A percentile compares a stretch with the other conserved stretches of the same genome.
Evolutionary conservation across 2,113 vertebrate species (phyloP).

Genomic region (Lipophrys pholis): DNA sequence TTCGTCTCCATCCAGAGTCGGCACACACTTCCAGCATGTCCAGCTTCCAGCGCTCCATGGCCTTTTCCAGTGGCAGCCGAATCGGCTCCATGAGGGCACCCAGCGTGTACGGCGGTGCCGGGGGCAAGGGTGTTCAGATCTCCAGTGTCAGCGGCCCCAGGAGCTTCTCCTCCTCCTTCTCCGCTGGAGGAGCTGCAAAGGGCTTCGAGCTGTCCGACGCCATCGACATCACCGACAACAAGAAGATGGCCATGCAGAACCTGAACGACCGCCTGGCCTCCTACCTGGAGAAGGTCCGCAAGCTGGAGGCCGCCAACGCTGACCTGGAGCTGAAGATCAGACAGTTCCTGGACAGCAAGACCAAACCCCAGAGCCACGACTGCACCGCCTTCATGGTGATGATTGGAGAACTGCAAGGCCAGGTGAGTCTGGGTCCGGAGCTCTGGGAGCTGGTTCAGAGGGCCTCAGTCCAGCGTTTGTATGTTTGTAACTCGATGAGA

Average conservation of each 20-base stretch:
- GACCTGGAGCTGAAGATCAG: conserved; percentile 83
- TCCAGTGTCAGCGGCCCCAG: conserved; percentile 29
- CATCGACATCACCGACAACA: conserved; percentile 43
- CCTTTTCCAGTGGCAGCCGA: not conserved
- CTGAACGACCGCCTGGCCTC: conserved; percentile 82
- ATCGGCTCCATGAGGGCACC: conserved; percentile 11
- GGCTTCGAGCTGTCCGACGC: conserved; percentile 59
- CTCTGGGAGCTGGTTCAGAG: conserved; percentile 11
- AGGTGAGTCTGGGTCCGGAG: conserved; percentile 70
- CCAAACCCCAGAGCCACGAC: conserved; percentile 47
- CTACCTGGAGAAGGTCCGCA: conserved; percentile 81
- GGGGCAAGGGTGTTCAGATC: conserved; percentile 55
- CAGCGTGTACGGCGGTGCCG: conserved; percentile 56
- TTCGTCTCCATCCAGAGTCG: conserved; percentile 52
- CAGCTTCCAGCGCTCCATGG: not conserved
- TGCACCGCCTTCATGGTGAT: conserved; percentile 14
- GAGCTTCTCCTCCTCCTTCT: conserved; percentile 22
- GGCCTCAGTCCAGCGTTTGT: not conserved
- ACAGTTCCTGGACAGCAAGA: conserved; percentile 74
- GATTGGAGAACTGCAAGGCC: conserved; percentile 69
- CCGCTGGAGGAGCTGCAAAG: not conserved
- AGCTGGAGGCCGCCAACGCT: conserved; percentile 78
- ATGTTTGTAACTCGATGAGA: too few relatives aligned
- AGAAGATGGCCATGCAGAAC: conserved; percentile 81
- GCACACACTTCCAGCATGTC: conserved; percentile 46